phyloP scores from a whole-genome alignment of 2,888 invertebrate species.

The Seira musarum region DNA sequence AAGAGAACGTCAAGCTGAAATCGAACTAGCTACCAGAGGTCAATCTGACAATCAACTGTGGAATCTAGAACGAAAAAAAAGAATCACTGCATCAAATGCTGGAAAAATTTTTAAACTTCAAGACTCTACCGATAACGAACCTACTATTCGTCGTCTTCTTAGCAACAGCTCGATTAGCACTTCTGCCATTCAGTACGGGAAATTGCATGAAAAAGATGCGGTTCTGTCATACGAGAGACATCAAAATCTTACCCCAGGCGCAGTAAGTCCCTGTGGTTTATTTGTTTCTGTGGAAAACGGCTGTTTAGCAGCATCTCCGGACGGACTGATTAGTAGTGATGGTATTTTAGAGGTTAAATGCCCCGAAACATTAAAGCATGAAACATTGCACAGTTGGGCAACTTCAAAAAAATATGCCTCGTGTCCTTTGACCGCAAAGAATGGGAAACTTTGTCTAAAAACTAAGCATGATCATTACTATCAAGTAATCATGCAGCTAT shows the following conservation, averaged over 20 bases:
- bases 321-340: constrained; percentile 14
- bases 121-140: constrained; percentile 2
- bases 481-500: not conserved
- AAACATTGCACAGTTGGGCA: no score
- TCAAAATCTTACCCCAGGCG: not conserved
- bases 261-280: not conserved
- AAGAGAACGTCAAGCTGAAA: not conserved
- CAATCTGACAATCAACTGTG: constrained; percentile 15
- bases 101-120: not conserved
- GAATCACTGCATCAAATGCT: constrained; percentile 10
- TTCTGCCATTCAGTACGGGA: constrained; percentile 6
- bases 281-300: constrained; percentile 16
- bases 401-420: no score
- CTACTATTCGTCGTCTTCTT: no score
- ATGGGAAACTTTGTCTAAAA: not conserved
- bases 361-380: no score
- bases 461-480: not conserved
- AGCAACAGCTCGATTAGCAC: no score
- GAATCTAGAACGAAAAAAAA: constrained; percentile 5
- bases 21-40: not conserved
- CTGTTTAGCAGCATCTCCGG: constrained; percentile 14
- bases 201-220: constrained; percentile 12
- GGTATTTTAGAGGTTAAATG: constrained; percentile 36
- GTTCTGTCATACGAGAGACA: not conserved
- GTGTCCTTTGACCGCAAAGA: no score